A percentile compares a stretch with the other conserved stretches of the same genome.
These are phyloP conservation scores for Neolamprologus modestus DNA, from an alignment of 2,113 vertebrate genomes.

Conservation along the genomic window DNA sequence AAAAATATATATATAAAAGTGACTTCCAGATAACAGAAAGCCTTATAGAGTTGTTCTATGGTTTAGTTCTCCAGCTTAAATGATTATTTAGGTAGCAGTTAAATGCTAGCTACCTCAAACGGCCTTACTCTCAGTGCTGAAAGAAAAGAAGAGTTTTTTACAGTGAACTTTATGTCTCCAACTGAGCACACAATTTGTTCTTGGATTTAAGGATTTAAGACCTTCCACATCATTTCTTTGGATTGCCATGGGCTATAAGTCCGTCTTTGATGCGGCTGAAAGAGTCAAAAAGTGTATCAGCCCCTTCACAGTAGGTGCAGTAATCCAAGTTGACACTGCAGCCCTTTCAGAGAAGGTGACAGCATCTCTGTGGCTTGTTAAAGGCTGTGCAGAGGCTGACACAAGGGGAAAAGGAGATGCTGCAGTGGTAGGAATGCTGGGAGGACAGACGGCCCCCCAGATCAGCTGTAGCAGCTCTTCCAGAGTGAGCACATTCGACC, in stretches of 20 bases:
- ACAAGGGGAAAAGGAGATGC: not conserved
- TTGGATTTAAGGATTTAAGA: not conserved
- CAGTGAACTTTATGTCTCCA: not conserved
- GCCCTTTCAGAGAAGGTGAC: not conserved
- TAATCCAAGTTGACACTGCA: not conserved
- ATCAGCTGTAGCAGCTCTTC: not conserved
- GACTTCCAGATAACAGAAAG: not conserved
- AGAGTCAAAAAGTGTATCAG: not conserved
- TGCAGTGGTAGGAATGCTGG: not conserved
- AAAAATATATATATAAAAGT: too few relatives aligned
- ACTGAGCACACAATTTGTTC: not conserved
- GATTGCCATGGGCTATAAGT: not conserved
- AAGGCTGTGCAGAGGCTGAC: not conserved
- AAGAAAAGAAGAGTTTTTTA: not conserved
- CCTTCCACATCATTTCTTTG: not conserved
- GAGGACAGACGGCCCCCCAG: not conserved
- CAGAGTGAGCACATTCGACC: conserved; percentile 1
- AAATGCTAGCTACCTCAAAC: not conserved
- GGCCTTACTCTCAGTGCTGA: not conserved
- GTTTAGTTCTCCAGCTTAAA: not conserved
- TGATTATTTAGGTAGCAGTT: not conserved
- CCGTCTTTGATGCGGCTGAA: rapidly evolving
- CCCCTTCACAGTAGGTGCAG: not conserved
- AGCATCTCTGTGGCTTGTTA: conserved; percentile 8
- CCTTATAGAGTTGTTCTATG: rapidly evolving